Conservation (phyloP, 2,797 vertebrate genomes). For the Bryconaethiops microstoma region DNA sequence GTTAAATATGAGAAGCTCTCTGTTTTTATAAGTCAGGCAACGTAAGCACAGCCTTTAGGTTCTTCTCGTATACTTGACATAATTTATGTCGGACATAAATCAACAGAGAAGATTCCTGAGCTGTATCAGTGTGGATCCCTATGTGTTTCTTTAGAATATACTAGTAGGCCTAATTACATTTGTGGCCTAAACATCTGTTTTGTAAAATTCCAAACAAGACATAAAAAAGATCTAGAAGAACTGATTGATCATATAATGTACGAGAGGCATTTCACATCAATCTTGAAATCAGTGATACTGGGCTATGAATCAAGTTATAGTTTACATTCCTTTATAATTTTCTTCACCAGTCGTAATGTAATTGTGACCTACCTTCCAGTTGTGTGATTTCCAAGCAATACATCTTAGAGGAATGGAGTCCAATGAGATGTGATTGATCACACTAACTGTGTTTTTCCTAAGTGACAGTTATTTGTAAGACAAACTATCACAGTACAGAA, state of each 20-base stretch:
- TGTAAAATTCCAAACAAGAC: neutral
- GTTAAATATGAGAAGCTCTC: neutral
- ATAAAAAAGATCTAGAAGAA: neutral
- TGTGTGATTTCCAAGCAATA: conserved; percentile 14
- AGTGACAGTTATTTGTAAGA: conserved; percentile 52
- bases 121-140: no score
- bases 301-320: neutral
- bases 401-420: neutral
- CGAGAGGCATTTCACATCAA: neutral
- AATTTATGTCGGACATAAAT: neutral
- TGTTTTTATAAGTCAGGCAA: neutral
- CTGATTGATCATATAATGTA: neutral
- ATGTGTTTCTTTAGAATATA: no score
- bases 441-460: conserved; percentile 23
- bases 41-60: neutral
- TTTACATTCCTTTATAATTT: neutral
- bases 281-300: neutral
- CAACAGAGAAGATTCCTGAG: no score
- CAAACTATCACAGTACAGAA: conserved; percentile 37
- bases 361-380: neutral
- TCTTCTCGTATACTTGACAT: neutral
- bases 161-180: neutral
- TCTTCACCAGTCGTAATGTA: neutral
- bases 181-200: neutral
- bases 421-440: conserved; percentile 41